Evolutionary conservation across 35 echinoderm and acorn worm species (phyloP).

Genomic region (Apostichopus californicus): DNA sequence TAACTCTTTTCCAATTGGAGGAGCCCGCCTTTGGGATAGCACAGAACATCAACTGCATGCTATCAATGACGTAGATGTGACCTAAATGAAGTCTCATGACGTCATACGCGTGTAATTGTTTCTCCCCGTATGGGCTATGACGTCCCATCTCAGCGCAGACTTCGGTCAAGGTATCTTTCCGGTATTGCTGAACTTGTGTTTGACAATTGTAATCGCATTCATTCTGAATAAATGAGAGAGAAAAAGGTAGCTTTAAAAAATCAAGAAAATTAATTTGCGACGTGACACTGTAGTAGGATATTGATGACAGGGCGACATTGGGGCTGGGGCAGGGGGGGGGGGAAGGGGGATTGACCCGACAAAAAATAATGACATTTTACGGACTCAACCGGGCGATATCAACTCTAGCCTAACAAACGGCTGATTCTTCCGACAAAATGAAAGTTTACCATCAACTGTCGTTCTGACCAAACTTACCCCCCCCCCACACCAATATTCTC

Average conservation of each 20-base stretch:
- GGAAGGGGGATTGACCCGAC: background rate
- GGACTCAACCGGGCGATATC: too few species aligned
- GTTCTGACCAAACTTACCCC: too few species aligned
- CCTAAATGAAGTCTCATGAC: slow-evolving; percentile 8
- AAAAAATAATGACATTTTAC: too few species aligned
- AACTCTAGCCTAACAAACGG: too few species aligned
- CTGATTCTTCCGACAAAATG: too few species aligned
- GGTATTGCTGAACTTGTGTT: slow-evolving; percentile 13
- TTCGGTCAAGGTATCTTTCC: background rate
- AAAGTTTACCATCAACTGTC: too few species aligned
- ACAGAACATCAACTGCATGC: slow-evolving; percentile 50
- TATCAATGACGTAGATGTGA: slow-evolving; percentile 55
- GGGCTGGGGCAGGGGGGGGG: background rate
- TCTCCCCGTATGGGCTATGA: slow-evolving; percentile 31
- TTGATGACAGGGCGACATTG: too few species aligned
- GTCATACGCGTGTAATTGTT: slow-evolving; percentile 21
- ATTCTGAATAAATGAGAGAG: background rate
- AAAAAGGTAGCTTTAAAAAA: background rate
- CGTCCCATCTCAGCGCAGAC: slow-evolving; percentile 21
- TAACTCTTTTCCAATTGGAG: slow-evolving; percentile 58
- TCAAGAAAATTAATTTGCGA: too few species aligned
- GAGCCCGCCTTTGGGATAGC: slow-evolving; percentile 60
- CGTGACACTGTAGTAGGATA: too few species aligned
- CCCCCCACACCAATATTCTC: too few species aligned
- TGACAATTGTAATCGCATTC: slow-evolving; percentile 47